phyloP scores from a whole-genome alignment of 2,888 invertebrate genomes.

The Dicyrtomina minuta region DNA sequence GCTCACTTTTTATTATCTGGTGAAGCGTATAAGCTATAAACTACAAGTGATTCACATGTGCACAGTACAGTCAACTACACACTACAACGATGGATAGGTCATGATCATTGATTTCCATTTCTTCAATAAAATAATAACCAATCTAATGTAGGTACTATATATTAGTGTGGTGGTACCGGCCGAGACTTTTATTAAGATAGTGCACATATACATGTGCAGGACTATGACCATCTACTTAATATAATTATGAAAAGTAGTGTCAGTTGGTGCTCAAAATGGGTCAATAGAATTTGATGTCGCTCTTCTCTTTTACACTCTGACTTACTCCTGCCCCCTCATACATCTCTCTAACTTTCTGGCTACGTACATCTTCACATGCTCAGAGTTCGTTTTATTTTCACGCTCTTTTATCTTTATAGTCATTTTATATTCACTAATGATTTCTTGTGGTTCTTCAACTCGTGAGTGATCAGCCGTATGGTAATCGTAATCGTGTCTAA shows the following conservation, averaged over 20 bases:
- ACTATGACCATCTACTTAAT: background rate
- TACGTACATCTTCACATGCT: no score
- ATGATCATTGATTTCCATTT: slow-evolving; percentile 14
- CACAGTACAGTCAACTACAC: background rate
- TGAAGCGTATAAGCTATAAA: no score
- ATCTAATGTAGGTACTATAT: background rate
- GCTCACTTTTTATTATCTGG: no score
- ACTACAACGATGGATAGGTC: slow-evolving; percentile 9
- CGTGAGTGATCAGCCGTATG: no score
- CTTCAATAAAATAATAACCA: background rate
- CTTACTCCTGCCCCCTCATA: background rate
- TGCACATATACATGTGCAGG: background rate
- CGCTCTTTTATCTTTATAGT: no score
- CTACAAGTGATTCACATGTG: background rate
- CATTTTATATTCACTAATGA: no score
- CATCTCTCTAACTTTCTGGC: no score
- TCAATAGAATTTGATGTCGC: slow-evolving; percentile 17
- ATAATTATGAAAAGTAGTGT: background rate
- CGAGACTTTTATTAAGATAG: no score
- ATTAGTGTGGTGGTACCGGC: background rate
- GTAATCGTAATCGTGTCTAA: no score
- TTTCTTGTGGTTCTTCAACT: no score
- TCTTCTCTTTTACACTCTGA: background rate
- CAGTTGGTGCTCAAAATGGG: slow-evolving; percentile 7
- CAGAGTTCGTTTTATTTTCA: no score